Evolutionary conservation across 2,113 vertebrate genomes (phyloP), one percentile per base, ranked within the genome.

Genomic region (Lepisosteus oculatus): DNA sequence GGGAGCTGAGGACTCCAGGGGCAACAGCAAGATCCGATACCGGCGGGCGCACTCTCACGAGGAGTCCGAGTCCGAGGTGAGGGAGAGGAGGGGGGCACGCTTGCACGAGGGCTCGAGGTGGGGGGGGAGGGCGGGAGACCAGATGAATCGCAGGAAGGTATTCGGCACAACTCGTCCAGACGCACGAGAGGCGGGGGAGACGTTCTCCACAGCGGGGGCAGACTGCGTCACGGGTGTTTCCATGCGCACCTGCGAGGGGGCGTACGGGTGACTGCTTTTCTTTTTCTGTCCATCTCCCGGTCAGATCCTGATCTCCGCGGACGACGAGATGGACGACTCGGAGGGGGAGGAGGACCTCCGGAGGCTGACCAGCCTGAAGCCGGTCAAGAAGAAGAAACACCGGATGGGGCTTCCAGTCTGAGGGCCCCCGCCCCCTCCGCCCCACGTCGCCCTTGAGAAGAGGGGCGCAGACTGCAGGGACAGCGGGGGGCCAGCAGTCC

Each of bases 251-350:
- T 17, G 15, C 15, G 15, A 17, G 15, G 0, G 15, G 15, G 15
- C 15, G 0, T 17, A 0, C 15, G 0, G 15, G 15, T 13, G 14
- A 8, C 17, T 8, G 59, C 59, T 6, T 3, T 3, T 59, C 55
- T 55, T 17, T 29, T 68, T 6, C 47, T 29, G 5, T 68, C 41
- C 13, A 47, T 63, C 63, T 9, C 4, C 45, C 0, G 45, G 68
- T 79, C 68, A 99, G 97, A 96, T 98, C 83, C 94, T 99, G 68
- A 98, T 99, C 86, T 98, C 97, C 0, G 95, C 97, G 3, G 97
- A 99, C 12, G 96, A 99, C 3, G 97, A 99, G 84, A 96, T 98
- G 97, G 97, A 99, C 51, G 96, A 98, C 76, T 97, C 97, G 0
- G 96, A 98, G 0, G 14, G 73, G 0, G 97, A 99, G 65, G 97